Conservation (phyloP, 2,797 vertebrate species). For the Tauraco hartlaubi region DNA sequence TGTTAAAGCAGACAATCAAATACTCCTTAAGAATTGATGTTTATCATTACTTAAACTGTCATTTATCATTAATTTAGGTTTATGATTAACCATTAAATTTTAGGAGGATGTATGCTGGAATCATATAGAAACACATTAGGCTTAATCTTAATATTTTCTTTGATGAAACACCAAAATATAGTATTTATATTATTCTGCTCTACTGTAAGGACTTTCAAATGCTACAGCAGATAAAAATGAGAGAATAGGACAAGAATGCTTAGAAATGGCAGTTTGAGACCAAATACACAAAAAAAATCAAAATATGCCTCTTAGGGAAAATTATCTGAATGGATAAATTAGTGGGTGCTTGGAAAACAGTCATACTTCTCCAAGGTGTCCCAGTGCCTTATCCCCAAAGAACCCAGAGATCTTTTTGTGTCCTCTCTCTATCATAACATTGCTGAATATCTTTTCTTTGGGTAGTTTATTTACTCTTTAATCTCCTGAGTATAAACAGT, state of each 20-base stretch:
- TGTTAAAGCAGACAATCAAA: neutral
- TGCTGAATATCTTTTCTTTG: neutral
- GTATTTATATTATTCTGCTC: neutral
- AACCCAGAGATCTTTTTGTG: neutral
- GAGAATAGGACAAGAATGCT: neutral
- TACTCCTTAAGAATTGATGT: neutral
- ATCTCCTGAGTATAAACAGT: neutral
- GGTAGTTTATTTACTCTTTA: neutral
- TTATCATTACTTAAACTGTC: neutral
- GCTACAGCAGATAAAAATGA: neutral
- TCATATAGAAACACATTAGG: neutral
- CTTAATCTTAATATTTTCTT: neutral
- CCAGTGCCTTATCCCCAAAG: neutral
- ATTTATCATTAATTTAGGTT: neutral
- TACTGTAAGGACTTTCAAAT: neutral
- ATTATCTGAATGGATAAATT: neutral
- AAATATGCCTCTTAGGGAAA: neutral
- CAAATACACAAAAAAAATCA: neutral
- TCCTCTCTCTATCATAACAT: neutral
- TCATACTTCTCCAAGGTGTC: neutral
- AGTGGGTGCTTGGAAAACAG: neutral
- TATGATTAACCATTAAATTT: neutral
- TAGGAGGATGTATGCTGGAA: neutral
- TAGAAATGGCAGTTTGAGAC: neutral
- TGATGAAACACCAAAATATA: neutral